A percentile compares a stretch with the other conserved stretches of the same genome.
Evolutionary conservation across 2,113 vertebrate species (phyloP).

Genomic region (Coracopsis vasa): DNA sequence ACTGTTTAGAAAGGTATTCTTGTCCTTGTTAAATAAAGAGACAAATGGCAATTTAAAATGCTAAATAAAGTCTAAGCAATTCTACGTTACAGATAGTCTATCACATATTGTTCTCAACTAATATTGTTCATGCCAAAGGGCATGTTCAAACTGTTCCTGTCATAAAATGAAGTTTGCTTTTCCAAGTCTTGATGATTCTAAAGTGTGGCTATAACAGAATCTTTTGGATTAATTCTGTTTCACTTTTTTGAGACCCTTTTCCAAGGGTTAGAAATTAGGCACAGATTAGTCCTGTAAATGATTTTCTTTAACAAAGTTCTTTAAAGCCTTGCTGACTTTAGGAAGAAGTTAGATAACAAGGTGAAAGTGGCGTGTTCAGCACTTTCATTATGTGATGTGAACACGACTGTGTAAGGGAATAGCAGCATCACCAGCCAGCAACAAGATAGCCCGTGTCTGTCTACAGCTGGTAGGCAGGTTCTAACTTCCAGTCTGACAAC

Average conservation of each 20-base stretch:
- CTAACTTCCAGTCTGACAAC: neutral
- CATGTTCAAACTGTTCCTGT: neutral
- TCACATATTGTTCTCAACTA: neutral
- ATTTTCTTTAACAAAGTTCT: neutral
- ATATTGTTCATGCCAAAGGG: neutral
- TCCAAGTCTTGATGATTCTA: neutral
- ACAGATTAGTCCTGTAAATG: neutral
- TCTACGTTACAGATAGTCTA: neutral
- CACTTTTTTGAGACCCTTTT: neutral
- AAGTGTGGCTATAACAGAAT: neutral
- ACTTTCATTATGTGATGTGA: neutral
- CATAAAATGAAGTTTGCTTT: neutral
- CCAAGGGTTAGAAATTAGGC: neutral
- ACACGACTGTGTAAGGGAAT: neutral
- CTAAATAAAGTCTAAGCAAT: neutral
- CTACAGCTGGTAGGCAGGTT: neutral
- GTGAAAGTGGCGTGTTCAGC: neutral
- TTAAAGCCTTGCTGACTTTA: neutral
- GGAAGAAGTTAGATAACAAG: neutral
- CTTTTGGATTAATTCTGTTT: neutral
- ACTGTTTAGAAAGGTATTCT: neutral
- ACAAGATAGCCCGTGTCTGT: neutral
- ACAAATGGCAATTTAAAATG: neutral
- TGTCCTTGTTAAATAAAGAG: neutral
- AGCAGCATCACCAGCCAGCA: neutral